Evolutionary conservation across 2,797 vertebrate species (phyloP).

Genomic region (Apogon hyalosoma): DNA sequence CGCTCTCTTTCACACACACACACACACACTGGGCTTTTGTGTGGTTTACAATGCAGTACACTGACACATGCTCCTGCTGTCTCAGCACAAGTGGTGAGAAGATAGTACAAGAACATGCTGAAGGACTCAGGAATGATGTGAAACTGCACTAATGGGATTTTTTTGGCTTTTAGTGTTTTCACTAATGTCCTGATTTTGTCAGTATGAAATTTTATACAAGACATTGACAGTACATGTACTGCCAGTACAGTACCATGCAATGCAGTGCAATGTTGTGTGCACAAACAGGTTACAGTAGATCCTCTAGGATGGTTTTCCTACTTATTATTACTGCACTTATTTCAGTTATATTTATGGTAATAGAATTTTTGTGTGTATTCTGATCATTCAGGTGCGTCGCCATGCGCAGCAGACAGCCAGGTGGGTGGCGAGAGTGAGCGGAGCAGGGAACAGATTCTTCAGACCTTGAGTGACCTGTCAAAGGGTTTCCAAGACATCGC

Average conservation of each 20-base stretch:
- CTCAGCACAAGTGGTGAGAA: constrained; percentile 71
- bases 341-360: constrained; percentile 9
- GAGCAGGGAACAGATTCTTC: constrained; percentile 93
- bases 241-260: neutral
- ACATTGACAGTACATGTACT: too few species aligned
- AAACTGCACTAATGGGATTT: constrained; percentile 48
- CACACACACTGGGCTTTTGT: constrained; percentile 54
- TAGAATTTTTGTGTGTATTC: constrained; percentile 6
- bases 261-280: neutral
- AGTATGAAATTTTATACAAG: constrained; percentile 16
- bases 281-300: neutral
- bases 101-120: constrained; percentile 67
- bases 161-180: constrained; percentile 1
- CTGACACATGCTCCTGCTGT: constrained; percentile 72
- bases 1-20: constrained; percentile 20
- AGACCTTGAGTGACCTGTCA: constrained; percentile 91
- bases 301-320: neutral
- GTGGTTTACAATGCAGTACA: constrained; percentile 64
- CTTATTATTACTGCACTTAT: neutral
- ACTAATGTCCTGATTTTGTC: constrained; percentile 23
- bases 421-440: constrained; percentile 85
- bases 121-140: constrained; percentile 58
- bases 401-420: constrained; percentile 87
- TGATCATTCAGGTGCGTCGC: constrained; percentile 77
- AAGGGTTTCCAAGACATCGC: constrained; percentile 95